These are phyloP conservation scores for Micromesistius poutassou DNA, from an alignment of 2,797 vertebrate genomes.

Conservation along the genomic window DNA sequence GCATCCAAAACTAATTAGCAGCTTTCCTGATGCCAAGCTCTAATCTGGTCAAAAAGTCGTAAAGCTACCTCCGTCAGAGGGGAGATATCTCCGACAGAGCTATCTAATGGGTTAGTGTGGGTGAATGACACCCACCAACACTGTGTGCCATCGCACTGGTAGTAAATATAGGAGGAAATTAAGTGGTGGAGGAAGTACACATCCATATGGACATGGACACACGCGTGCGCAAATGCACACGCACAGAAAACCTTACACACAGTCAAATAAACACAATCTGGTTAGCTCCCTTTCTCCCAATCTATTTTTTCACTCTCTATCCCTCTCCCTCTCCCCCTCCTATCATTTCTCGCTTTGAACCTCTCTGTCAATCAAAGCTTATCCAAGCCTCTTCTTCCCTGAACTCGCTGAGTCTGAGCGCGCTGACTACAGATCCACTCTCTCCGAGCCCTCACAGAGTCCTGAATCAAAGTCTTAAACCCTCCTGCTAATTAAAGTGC, in stretches of 20 bases:
- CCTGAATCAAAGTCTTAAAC: not conserved
- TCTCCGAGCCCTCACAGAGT: not conserved
- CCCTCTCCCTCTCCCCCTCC: not conserved
- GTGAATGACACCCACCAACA: not conserved
- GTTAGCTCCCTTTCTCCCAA: not conserved
- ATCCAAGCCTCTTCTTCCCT: not conserved
- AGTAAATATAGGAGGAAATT: not conserved
- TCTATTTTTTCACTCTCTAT: not conserved
- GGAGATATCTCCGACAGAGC: not conserved
- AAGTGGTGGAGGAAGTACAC: constrained; percentile 9
- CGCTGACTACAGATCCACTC: not conserved
- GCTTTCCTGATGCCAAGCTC: constrained; percentile 26
- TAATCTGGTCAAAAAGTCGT: constrained; percentile 32
- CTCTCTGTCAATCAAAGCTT: not conserved
- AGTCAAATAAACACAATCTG: not conserved
- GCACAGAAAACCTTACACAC: not conserved
- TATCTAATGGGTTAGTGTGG: not conserved
- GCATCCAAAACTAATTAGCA: constrained; percentile 43
- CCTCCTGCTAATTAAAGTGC: not conserved
- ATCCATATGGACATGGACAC: constrained; percentile 11
- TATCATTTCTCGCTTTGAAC: not conserved
- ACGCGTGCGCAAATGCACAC: not conserved
- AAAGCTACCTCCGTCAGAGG: not conserved
- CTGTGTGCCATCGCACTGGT: not conserved
- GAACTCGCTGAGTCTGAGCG: not conserved